These are phyloP conservation scores for Microtus pennsylvanicus DNA, from an alignment of 2,113 vertebrate species.

Conservation along the genomic window DNA sequence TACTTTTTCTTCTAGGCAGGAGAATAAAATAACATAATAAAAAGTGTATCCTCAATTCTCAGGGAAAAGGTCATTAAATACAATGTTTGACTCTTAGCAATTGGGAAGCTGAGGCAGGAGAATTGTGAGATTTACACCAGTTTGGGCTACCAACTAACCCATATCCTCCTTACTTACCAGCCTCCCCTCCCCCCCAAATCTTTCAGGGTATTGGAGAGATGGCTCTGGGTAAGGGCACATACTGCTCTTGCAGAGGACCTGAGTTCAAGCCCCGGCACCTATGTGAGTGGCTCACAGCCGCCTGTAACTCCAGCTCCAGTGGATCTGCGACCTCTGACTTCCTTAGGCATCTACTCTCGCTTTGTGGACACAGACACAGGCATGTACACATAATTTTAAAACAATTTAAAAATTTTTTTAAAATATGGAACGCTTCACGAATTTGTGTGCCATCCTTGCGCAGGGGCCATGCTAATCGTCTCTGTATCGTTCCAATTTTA, in stretches of 20 bases:
- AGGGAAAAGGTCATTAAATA: conserved; percentile 52
- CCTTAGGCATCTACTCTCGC: too few relatives aligned
- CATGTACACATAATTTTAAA: not conserved
- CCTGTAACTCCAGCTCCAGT: not conserved
- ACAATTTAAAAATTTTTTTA: too few relatives aligned
- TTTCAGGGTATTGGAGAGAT: not conserved
- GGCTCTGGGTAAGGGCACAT: not conserved
- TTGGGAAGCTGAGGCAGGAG: not conserved
- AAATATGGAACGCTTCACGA: too few relatives aligned
- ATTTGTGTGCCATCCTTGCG: too few relatives aligned
- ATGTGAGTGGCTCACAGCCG: not conserved
- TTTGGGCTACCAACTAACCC: not conserved
- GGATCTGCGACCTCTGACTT: not conserved
- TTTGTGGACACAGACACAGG: too few relatives aligned
- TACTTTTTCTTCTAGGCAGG: conserved; percentile 38
- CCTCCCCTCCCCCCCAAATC: not conserved
- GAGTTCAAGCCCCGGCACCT: not conserved
- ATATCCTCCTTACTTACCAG: not conserved
- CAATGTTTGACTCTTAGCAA: not conserved
- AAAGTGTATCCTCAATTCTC: conserved; percentile 38
- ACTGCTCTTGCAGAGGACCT: not conserved
- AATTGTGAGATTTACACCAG: not conserved
- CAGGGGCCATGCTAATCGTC: too few relatives aligned
- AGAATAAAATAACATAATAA: conserved; percentile 50
- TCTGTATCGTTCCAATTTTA: too few relatives aligned